Conservation (phyloP, 2,113 vertebrate genomes). For the Aldabrachelys gigantea region DNA sequence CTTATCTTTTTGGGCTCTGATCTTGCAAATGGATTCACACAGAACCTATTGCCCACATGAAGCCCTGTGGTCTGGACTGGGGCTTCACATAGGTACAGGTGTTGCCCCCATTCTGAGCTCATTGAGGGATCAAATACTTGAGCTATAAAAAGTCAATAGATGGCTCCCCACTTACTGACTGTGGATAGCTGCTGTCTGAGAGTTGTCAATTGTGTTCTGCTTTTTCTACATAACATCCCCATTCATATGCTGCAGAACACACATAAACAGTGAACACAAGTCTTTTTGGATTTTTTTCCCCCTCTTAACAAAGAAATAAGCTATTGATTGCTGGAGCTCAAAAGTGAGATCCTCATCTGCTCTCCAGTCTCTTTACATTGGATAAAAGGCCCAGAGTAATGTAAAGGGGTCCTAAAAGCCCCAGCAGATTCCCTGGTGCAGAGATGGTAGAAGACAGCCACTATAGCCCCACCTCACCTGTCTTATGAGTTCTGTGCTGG, state of each 20-base stretch:
- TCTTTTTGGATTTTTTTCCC: not conserved
- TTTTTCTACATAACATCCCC: not conserved
- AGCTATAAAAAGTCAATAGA: not conserved
- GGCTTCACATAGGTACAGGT: not conserved
- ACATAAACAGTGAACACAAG: not conserved
- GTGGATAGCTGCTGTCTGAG: not conserved
- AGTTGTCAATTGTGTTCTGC: not conserved
- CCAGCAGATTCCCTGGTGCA: not conserved
- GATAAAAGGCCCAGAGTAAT: not conserved
- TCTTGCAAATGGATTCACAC: not conserved
- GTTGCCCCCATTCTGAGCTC: not conserved
- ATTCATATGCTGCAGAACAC: not conserved
- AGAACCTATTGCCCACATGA: not conserved
- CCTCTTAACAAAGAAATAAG: not conserved
- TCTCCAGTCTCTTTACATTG: not conserved
- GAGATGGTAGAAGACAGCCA: not conserved
- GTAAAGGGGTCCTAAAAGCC: not conserved
- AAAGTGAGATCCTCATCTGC: not conserved
- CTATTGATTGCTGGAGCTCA: not conserved
- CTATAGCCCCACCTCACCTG: not conserved
- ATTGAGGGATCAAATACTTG: not conserved
- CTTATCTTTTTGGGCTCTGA: not conserved
- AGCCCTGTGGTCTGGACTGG: not conserved
- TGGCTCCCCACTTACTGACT: not conserved
- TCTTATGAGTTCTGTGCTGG: not conserved